Conservation (phyloP, 1,140 invertebrate genomes). For the Leptinotarsa texana region DNA sequence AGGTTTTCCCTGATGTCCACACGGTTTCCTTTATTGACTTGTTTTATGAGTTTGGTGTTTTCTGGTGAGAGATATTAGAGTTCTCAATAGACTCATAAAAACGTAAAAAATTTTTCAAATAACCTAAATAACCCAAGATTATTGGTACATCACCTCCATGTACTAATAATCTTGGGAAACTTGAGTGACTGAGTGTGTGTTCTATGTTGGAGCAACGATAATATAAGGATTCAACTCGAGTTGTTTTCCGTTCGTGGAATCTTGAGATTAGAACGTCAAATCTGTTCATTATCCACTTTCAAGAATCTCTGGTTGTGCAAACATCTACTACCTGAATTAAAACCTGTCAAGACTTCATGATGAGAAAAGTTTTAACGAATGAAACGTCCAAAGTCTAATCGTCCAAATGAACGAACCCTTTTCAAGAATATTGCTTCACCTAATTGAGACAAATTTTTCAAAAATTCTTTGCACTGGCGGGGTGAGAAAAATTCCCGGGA, state of each 20-base stretch:
- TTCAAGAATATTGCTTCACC: slow-evolving; percentile 22
- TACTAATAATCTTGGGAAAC: no score
- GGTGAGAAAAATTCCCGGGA: no score
- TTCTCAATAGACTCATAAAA: no score
- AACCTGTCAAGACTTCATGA: slow-evolving; percentile 13
- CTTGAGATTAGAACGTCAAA: slow-evolving; percentile 9
- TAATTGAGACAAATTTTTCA: slow-evolving; percentile 29
- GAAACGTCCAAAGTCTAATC: slow-evolving; percentile 31
- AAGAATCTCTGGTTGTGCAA: neutral
- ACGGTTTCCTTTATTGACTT: no score
- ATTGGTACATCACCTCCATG: no score
- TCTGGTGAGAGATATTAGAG: no score
- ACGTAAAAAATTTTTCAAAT: no score
- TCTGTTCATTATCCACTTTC: neutral
- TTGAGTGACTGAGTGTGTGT: no score
- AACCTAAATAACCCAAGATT: no score
- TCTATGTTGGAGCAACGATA: neutral
- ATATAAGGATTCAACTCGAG: neutral
- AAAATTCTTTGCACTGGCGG: no score
- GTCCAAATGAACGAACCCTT: slow-evolving; percentile 28
- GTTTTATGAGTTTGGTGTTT: no score
- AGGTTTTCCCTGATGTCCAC: no score
- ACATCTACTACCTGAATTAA: slow-evolving; percentile 7
- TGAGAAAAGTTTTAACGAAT: slow-evolving; percentile 17
- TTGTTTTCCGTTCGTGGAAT: slow-evolving; percentile 6